Percentiles rank a stretch among this genome's conserved stretches.
Conservation (phyloP, 1,140 invertebrate genomes). For the Gyrodactylus salaris region DNA sequence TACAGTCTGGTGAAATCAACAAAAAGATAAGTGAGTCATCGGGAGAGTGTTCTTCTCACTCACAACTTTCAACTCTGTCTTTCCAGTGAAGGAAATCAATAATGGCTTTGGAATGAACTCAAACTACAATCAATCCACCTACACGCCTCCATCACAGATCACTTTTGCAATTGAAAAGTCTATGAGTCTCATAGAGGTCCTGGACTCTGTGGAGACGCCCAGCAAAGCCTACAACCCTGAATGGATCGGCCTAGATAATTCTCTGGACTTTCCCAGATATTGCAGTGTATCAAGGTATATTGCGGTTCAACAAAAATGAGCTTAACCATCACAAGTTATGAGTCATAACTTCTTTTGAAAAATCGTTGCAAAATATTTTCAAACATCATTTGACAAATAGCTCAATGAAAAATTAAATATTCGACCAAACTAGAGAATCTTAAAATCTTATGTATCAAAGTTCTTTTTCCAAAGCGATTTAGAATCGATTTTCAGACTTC, state of each 20-base stretch:
- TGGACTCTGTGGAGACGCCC: neutral
- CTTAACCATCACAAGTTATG: too few relatives aligned
- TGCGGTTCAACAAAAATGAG: too few relatives aligned
- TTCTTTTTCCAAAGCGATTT: too few relatives aligned
- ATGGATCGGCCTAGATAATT: neutral
- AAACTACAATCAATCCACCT: neutral
- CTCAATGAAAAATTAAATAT: too few relatives aligned
- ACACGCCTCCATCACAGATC: neutral
- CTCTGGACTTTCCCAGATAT: neutral
- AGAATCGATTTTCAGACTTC: too few relatives aligned
- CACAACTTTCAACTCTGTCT: neutral
- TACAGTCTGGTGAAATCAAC: neutral
- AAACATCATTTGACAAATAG: too few relatives aligned
- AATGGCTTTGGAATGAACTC: neutral
- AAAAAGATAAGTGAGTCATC: too few relatives aligned
- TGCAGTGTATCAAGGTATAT: neutral
- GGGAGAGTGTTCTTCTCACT: neutral
- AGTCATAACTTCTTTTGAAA: too few relatives aligned
- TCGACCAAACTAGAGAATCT: too few relatives aligned
- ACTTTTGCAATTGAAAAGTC: neutral
- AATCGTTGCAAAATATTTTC: too few relatives aligned
- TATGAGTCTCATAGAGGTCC: neutral
- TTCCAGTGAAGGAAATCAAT: neutral
- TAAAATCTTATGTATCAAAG: too few relatives aligned
- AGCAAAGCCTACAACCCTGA: neutral